phyloP scores from a whole-genome alignment of 2,113 vertebrate species.

The Scortum barcoo region DNA sequence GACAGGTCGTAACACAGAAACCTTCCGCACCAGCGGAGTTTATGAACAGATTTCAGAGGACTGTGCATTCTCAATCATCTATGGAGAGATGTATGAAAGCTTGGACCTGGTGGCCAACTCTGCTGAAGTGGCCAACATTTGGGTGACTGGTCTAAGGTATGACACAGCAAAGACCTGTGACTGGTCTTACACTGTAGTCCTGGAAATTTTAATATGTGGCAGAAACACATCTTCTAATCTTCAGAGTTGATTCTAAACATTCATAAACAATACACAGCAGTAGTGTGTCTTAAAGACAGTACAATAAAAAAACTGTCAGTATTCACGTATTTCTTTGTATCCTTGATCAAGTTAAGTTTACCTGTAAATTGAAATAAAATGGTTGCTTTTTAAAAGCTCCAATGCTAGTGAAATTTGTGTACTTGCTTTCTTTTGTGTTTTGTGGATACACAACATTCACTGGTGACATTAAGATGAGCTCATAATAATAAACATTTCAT shows the following conservation, averaged over 20 bases:
- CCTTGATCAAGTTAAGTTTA: not conserved
- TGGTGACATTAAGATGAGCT: no score
- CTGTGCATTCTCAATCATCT: constrained; percentile 94
- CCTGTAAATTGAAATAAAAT: no score
- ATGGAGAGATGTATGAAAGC: constrained; percentile 93
- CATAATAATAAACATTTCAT: not conserved
- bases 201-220: not conserved
- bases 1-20: constrained; percentile 95
- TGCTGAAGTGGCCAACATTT: constrained; percentile 94
- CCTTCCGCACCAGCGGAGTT: constrained; percentile 94
- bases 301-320: not conserved
- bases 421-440: no score
- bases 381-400: no score
- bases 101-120: constrained; percentile 94
- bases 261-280: not conserved
- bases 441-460: no score
- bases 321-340: not conserved
- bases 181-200: not conserved
- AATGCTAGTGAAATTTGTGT: no score
- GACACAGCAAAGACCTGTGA: constrained; percentile 4
- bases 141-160: constrained; percentile 95
- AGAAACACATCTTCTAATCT: not conserved
- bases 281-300: not conserved
- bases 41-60: constrained; percentile 97
- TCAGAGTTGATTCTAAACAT: not conserved